These are phyloP conservation scores for Endomychus coccineus DNA, from an alignment of 2,888 invertebrate genomes.

Conservation along the genomic window DNA sequence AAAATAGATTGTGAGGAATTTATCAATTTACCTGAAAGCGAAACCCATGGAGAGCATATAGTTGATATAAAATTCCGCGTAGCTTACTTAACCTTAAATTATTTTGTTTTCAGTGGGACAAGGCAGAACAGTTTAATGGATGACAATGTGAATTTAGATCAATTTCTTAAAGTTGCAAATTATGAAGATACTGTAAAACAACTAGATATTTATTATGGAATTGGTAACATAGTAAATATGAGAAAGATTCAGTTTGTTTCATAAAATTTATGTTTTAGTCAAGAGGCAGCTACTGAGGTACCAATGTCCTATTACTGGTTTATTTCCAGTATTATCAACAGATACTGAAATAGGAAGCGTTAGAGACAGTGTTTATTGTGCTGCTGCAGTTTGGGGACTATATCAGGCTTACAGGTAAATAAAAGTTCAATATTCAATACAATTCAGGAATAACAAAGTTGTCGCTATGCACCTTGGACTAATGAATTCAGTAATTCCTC, in stretches of 20 bases:
- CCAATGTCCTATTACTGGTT: conserved; percentile 89
- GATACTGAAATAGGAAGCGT: conserved; percentile 79
- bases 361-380: conserved; percentile 95
- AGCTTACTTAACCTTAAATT: no score
- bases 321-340: conserved; percentile 81
- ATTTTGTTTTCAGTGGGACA: neutral
- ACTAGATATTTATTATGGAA: conserved; percentile 88
- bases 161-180: conserved; percentile 72
- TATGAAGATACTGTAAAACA: conserved; percentile 88
- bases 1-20: no score
- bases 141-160: conserved; percentile 64
- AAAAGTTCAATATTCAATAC: no score
- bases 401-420: conserved; percentile 88
- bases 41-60: no score
- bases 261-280: conserved; percentile 48
- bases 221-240: conserved; percentile 53
- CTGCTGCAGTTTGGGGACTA: conserved; percentile 91
- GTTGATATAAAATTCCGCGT: no score
- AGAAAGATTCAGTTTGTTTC: conserved; percentile 6
- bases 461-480: no score
- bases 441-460: no score
- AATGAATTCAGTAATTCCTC: no score
- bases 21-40: no score
- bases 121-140: conserved; percentile 40
- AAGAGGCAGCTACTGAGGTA: conserved; percentile 83